Conservation (phyloP, 92 coral and sea anemone species). For the Umimayanthus chanpuru region DNA sequence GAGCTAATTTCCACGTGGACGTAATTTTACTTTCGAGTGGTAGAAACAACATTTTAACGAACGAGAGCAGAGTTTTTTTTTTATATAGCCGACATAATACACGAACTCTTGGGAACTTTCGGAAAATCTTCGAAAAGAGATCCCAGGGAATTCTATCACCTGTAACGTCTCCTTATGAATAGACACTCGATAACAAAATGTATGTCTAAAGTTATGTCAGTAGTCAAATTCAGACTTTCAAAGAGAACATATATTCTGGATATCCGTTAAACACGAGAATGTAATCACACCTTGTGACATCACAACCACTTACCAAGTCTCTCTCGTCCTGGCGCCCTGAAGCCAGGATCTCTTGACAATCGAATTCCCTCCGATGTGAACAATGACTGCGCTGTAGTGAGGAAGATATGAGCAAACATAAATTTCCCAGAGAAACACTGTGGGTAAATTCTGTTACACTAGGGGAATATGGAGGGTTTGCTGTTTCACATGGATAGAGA, state of each 20-base stretch:
- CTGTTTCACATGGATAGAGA: too few species aligned
- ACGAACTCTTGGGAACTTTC: not conserved
- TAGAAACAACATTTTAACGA: not conserved
- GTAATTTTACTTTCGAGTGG: too few species aligned
- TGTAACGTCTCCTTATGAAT: too few species aligned
- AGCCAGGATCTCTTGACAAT: slow-evolving; percentile 21
- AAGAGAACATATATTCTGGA: not conserved
- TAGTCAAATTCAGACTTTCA: not conserved
- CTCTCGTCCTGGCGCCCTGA: slow-evolving; percentile 24
- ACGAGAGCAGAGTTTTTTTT: not conserved
- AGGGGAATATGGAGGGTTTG: too few species aligned
- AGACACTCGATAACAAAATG: too few species aligned
- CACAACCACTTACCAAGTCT: slow-evolving; percentile 18
- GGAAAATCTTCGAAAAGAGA: not conserved
- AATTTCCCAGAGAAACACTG: not conserved
- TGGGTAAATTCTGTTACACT: too few species aligned
- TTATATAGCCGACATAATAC: too few species aligned
- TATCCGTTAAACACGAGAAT: not conserved
- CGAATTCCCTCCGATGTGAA: slow-evolving; percentile 24
- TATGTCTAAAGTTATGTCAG: not conserved
- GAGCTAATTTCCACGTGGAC: not conserved
- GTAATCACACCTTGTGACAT: not conserved
- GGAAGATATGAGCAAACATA: not conserved
- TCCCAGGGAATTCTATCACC: too few species aligned
- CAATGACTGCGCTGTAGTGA: slow-evolving; percentile 18